Percentiles rank a stretch among this genome's conserved stretches.
Conservation (phyloP, 1,140 invertebrate species). For the Drosophila ficusphila region DNA sequence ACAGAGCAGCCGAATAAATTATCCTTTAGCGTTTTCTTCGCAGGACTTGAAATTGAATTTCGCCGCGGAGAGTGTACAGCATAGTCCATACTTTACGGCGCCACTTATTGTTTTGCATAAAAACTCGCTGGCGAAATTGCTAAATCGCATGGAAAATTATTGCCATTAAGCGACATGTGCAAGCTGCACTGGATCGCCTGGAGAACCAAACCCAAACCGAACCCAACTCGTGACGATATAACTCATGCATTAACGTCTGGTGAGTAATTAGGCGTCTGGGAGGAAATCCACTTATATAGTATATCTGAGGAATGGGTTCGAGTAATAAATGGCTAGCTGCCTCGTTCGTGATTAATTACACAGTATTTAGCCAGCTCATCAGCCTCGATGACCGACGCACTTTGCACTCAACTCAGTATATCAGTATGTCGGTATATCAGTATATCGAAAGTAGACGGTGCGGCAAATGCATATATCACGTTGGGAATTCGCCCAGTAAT, state of each 20-base stretch:
- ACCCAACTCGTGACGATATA: constrained; percentile 17
- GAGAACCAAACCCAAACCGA: neutral
- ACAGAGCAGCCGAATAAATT: neutral
- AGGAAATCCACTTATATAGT: constrained; percentile 5
- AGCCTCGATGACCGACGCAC: constrained; percentile 39
- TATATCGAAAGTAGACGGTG: constrained; percentile 7
- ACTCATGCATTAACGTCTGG: constrained; percentile 49
- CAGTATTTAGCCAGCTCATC: constrained; percentile 48
- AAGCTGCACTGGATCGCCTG: neutral
- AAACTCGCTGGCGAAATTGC: constrained; percentile 26
- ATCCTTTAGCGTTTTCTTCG: neutral
- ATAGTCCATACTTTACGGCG: neutral
- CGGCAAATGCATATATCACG: constrained; percentile 25
- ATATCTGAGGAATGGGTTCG: neutral
- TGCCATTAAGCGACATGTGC: constrained; percentile 12
- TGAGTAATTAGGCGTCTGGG: constrained; percentile 51
- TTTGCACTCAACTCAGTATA: too few relatives aligned
- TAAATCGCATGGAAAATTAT: constrained; percentile 48
- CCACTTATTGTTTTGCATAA: constrained; percentile 12
- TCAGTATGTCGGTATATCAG: too few relatives aligned
- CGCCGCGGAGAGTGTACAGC: too few relatives aligned
- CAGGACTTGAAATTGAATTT: neutral
- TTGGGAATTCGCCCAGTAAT: neutral
- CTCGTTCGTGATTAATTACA: constrained; percentile 41
- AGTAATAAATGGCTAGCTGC: constrained; percentile 42